phyloP scores from a whole-genome alignment of 2,113 vertebrate genomes.

The Barnardius zonarius region DNA sequence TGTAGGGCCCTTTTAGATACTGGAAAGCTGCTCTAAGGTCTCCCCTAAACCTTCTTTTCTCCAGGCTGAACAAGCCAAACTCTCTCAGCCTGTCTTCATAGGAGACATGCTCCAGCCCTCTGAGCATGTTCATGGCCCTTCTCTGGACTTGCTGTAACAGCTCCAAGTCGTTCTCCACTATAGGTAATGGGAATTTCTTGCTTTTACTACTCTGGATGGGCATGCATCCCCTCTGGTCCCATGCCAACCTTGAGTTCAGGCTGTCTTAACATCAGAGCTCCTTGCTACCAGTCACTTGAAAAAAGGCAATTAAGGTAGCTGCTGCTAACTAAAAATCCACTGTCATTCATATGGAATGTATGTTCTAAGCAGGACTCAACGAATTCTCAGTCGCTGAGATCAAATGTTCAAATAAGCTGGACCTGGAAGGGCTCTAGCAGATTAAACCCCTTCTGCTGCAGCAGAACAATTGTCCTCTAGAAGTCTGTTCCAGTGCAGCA shows the following conservation, averaged over 20 bases:
- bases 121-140: background rate
- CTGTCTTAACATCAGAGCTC: background rate
- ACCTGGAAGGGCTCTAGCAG: background rate
- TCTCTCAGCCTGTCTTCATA: background rate
- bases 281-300: background rate
- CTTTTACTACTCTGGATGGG: background rate
- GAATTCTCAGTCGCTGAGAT: background rate
- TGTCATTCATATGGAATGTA: background rate
- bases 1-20: background rate
- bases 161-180: background rate
- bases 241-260: background rate
- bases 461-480: background rate
- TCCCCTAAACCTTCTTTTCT: background rate
- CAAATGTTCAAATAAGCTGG: background rate
- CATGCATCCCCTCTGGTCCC: background rate
- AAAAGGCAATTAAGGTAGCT: background rate
- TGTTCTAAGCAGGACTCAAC: background rate
- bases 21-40: background rate
- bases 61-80: background rate
- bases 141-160: background rate
- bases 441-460: background rate
- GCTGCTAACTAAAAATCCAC: background rate
- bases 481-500: background rate
- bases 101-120: background rate
- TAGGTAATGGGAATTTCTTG: background rate